Evolutionary conservation across 2,888 invertebrate genomes (phyloP).

Genomic region (Apocheima hispidaria): DNA sequence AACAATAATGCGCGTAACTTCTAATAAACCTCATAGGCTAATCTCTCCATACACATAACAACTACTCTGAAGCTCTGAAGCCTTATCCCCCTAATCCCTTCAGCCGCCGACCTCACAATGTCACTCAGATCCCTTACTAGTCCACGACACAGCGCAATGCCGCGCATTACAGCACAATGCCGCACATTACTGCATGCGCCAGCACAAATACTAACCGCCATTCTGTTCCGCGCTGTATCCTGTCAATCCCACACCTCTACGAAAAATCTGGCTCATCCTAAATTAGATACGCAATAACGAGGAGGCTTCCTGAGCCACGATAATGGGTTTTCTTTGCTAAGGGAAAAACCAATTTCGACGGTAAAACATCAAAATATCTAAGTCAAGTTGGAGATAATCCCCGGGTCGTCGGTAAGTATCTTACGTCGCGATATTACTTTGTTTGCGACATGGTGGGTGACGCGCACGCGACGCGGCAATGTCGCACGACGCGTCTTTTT

Average conservation of each 20-base stretch:
- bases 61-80: slow-evolving; percentile 19
- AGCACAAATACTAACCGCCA: slow-evolving; percentile 54
- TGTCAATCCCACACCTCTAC: slow-evolving; percentile 71
- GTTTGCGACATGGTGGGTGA: slow-evolving; percentile 48
- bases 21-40: slow-evolving; percentile 5
- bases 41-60: slow-evolving; percentile 18
- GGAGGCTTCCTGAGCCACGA: slow-evolving; percentile 60
- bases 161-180: slow-evolving; percentile 40
- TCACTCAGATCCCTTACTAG: slow-evolving; percentile 41
- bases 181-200: slow-evolving; percentile 46
- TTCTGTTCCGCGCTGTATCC: slow-evolving; percentile 60
- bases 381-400: slow-evolving; percentile 75
- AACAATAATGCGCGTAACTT: not conserved
- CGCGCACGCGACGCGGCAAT: not conserved
- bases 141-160: slow-evolving; percentile 38
- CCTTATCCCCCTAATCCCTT: slow-evolving; percentile 40
- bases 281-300: slow-evolving; percentile 75
- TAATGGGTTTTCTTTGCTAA: slow-evolving; percentile 75
- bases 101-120: slow-evolving; percentile 45
- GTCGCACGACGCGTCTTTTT: not conserved
- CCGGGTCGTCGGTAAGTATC: slow-evolving; percentile 64
- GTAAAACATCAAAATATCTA: slow-evolving; percentile 77
- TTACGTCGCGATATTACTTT: slow-evolving; percentile 67
- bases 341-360: slow-evolving; percentile 75
- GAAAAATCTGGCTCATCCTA: slow-evolving; percentile 74